Percentiles rank a stretch among this genome's conserved stretches.
phyloP scores from a whole-genome alignment of 2,888 invertebrate genomes.

The Linnaemya vulpina region DNA sequence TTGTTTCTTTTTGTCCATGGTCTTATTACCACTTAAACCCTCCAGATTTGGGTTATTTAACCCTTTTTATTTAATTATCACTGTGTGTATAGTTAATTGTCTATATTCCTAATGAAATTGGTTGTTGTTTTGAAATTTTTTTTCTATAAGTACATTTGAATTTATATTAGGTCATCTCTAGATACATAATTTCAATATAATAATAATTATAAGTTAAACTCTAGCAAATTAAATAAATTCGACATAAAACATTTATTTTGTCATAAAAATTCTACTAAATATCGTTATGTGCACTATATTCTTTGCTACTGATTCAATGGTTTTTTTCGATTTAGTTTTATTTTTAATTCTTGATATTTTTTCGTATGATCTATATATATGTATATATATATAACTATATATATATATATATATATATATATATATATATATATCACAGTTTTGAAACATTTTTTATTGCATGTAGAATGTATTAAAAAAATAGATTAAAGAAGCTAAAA shows the following conservation, averaged over 20 bases:
- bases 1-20: conserved; percentile 25
- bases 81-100: conserved; percentile 8
- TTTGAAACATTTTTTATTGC: conserved; percentile 30
- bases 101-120: conserved; percentile 55
- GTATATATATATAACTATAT: no score
- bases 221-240: conserved; percentile 31
- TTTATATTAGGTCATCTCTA: conserved; percentile 35
- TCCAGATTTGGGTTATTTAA: conserved; percentile 40
- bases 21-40: conserved; percentile 23
- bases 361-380: not conserved
- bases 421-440: not conserved
- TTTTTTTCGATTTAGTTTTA: not conserved
- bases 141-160: conserved; percentile 20
- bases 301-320: not conserved
- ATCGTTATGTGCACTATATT: conserved; percentile 10
- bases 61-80: conserved; percentile 3
- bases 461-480: conserved; percentile 61
- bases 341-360: not conserved
- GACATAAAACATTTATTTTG: not conserved
- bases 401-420: no score
- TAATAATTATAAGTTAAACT: conserved; percentile 57
- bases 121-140: conserved; percentile 51
- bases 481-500: conserved; percentile 58
- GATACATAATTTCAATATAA: conserved; percentile 46
- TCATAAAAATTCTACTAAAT: not conserved